Evolutionary conservation across 2,797 vertebrate species (phyloP).

Genomic region (Rhinichthys osculus): DNA sequence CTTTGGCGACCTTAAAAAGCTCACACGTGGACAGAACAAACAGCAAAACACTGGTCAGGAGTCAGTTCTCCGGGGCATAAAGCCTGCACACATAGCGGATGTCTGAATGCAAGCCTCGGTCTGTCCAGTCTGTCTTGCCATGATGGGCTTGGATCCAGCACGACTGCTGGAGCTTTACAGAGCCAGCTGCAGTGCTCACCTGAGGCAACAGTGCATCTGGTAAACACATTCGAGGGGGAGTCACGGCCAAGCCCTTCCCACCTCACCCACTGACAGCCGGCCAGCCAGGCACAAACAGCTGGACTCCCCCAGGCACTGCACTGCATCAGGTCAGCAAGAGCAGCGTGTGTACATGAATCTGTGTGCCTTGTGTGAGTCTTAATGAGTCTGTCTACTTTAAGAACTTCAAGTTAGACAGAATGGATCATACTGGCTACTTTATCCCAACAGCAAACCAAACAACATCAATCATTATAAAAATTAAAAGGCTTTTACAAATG

Average conservation of each 20-base stretch:
- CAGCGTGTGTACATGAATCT: constrained; percentile 46
- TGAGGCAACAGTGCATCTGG: constrained; percentile 75
- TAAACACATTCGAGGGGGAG: constrained; percentile 68
- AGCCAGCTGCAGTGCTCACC: constrained; percentile 73
- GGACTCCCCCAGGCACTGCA: constrained; percentile 66
- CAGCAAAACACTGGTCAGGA: constrained; percentile 17
- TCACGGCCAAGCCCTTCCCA: constrained; percentile 57
- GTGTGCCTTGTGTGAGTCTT: constrained; percentile 50
- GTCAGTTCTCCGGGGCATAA: constrained; percentile 41
- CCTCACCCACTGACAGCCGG: constrained; percentile 62
- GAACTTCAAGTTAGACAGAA: constrained; percentile 13
- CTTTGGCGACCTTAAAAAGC: constrained; percentile 30
- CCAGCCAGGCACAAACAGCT: constrained; percentile 69
- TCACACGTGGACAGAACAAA: not conserved
- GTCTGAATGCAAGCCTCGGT: constrained; percentile 32
- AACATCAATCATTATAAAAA: not conserved
- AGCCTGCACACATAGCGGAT: constrained; percentile 36
- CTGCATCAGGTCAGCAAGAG: constrained; percentile 58
- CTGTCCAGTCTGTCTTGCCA: constrained; percentile 53
- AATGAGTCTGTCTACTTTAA: constrained; percentile 17
- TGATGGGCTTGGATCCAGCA: constrained; percentile 63
- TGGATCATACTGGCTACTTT: constrained; percentile 20
- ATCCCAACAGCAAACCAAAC: constrained; percentile 18
- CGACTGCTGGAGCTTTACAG: constrained; percentile 60
- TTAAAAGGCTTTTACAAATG: not conserved